Percentiles rank a stretch among this genome's conserved stretches.
phyloP scores from a whole-genome alignment of 2,113 vertebrate genomes.

The Pitta sordida region DNA sequence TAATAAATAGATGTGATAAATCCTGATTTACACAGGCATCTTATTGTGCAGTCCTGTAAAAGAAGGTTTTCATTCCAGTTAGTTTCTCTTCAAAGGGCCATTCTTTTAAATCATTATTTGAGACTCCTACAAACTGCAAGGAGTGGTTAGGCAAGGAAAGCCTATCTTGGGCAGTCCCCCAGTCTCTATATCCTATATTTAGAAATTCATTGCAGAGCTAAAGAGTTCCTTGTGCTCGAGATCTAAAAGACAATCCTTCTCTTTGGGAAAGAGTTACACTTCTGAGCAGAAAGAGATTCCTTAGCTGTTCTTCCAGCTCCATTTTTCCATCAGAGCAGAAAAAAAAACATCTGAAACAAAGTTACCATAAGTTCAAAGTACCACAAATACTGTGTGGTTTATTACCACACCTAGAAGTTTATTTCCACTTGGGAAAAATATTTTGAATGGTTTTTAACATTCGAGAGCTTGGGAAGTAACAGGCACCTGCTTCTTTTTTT shows the following conservation, averaged over 20 bases:
- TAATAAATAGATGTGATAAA: neutral
- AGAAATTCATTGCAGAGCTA: neutral
- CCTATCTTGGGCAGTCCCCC: neutral
- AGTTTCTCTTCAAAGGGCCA: neutral
- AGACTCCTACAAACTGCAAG: accelerated
- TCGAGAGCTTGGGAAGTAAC: neutral
- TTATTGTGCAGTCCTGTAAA: neutral
- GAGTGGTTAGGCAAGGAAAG: neutral
- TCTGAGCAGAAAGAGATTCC: neutral
- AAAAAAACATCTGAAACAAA: neutral
- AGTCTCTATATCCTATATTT: neutral
- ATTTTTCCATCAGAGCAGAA: neutral
- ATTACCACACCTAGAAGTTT: neutral
- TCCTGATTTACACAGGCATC: neutral
- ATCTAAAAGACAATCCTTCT: neutral
- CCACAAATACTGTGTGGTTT: neutral
- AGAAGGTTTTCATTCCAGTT: neutral
- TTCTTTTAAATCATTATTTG: neutral
- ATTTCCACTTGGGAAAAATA: neutral
- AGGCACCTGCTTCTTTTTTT: accelerated
- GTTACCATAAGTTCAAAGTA: neutral
- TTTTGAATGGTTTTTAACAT: neutral
- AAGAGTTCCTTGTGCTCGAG: neutral
- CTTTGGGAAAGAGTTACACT: neutral
- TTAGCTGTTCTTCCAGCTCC: neutral